Evolutionary conservation across 2,888 invertebrate genomes (phyloP), one percentile per base, ranked within the genome.

Genomic region (Stictocephala bisonia): DNA sequence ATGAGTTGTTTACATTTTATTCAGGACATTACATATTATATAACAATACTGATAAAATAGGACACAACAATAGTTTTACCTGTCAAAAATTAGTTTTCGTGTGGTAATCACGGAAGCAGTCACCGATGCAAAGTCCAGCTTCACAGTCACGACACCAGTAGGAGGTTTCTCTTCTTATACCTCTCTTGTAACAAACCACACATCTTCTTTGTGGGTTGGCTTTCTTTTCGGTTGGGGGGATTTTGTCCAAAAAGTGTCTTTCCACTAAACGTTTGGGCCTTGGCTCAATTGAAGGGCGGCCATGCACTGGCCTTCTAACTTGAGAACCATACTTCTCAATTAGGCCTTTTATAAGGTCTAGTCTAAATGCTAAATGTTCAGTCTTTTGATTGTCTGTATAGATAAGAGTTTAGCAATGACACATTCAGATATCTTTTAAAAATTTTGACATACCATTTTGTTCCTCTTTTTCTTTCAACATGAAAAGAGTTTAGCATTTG

Each of bases 11-110:
- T n/a, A n/a, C n/a, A n/a, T n/a, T n/a, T n/a, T n/a, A n/a, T n/a
- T n/a, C n/a, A n/a, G n/a, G n/a, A n/a, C n/a, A n/a, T n/a, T n/a
- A n/a, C n/a, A n/a, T n/a, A n/a, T n/a, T n/a, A n/a, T n/a, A n/a
- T n/a, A n/a, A n/a, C n/a, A n/a, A n/a, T n/a, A n/a, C n/a, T n/a
- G n/a, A n/a, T n/a, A n/a, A n/a, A n/a, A n/a, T n/a, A n/a, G n/a
- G n/a, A n/a, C n/a, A n/a, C n/a, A n/a, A n/a, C n/a, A n/a, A n/a
- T n/a, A n/a, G n/a, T n/a, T n/a, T n/a, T n/a, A n/a, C n/a, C n/a
- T n/a, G n/a, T n/a, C n/a, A n/a, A n/a, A 67, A 67, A 27, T 67
- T 67, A 4, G 24, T 44, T 67, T 68, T 68, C 27, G 69, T 69
- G 6, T 69, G 51, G 53, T 50, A 31, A 11, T 2, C 24, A 29